Evolutionary conservation across 2,888 invertebrate species (phyloP).

Genomic region (Poecilobothrus nobilitatus): DNA sequence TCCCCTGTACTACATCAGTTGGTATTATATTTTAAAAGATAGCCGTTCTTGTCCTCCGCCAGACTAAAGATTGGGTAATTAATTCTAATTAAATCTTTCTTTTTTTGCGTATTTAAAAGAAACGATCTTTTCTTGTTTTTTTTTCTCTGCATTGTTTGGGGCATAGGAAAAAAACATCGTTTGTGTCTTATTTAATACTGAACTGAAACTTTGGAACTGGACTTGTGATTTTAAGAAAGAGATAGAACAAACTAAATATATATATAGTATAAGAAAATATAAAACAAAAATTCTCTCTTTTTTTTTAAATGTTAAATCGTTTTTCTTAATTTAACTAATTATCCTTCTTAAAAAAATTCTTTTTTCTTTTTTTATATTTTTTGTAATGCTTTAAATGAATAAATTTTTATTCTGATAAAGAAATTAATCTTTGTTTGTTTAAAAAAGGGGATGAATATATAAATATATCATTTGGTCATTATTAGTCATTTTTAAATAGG

Average conservation of each 20-base stretch:
- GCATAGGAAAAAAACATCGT: no score
- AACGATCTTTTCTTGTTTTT: no score
- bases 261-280: neutral
- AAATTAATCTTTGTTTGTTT: conserved; percentile 6
- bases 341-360: neutral
- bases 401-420: neutral
- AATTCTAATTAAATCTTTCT: conserved; percentile 2
- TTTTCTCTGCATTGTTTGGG: no score
- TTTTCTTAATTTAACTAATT: conserved; percentile 6
- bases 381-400: neutral
- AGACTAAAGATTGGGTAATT: neutral
- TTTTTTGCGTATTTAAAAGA: neutral
- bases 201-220: no score
- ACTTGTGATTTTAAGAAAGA: no score
- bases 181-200: no score
- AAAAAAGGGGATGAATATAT: neutral
- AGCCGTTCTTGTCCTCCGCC: neutral
- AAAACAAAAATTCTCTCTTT: neutral
- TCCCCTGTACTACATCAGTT: no score
- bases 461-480: neutral
- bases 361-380: neutral
- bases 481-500: neutral
- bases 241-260: neutral
- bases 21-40: neutral
- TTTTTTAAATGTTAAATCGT: neutral